Percentiles rank a stretch among this genome's conserved stretches.
Conservation (phyloP, 2,113 vertebrate genomes). For the Campylorhamphus procurvoides region DNA sequence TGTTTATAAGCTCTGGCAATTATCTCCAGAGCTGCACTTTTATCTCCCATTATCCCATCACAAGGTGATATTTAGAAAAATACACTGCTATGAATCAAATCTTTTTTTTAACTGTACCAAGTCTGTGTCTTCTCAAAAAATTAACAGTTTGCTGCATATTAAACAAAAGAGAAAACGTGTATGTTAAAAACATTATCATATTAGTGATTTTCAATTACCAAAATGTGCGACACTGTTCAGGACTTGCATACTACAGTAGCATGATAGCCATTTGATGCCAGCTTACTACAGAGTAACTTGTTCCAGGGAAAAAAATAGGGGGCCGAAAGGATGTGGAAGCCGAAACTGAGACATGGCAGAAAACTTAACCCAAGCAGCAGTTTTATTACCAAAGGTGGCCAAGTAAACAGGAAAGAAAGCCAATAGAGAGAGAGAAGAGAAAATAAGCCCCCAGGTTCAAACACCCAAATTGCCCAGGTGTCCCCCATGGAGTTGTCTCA, state of each 20-base stretch:
- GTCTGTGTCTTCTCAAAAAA: not conserved
- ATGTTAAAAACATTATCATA: not conserved
- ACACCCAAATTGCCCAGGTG: too few species aligned
- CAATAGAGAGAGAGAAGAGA: too few species aligned
- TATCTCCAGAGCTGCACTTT: not conserved
- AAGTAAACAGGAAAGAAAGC: too few species aligned
- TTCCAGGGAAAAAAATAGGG: too few species aligned
- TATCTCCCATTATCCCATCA: not conserved
- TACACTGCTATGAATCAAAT: not conserved
- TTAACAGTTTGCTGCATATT: not conserved
- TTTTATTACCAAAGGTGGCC: too few species aligned
- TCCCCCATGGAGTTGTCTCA: too few species aligned
- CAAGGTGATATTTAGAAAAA: not conserved
- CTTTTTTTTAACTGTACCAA: not conserved
- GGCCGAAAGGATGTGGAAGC: too few species aligned
- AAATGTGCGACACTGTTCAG: not conserved
- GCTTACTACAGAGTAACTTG: not conserved
- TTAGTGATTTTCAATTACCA: constrained; percentile 27
- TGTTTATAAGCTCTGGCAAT: constrained; percentile 14
- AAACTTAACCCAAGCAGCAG: too few species aligned
- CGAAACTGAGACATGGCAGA: too few species aligned
- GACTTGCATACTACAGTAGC: not conserved
- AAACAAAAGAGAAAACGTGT: not conserved
- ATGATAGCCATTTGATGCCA: not conserved
- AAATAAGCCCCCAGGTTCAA: too few species aligned